Base-by-base conservation (phyloP, 2,113 vertebrate genomes). In the Vulpes vulpes region DNA sequence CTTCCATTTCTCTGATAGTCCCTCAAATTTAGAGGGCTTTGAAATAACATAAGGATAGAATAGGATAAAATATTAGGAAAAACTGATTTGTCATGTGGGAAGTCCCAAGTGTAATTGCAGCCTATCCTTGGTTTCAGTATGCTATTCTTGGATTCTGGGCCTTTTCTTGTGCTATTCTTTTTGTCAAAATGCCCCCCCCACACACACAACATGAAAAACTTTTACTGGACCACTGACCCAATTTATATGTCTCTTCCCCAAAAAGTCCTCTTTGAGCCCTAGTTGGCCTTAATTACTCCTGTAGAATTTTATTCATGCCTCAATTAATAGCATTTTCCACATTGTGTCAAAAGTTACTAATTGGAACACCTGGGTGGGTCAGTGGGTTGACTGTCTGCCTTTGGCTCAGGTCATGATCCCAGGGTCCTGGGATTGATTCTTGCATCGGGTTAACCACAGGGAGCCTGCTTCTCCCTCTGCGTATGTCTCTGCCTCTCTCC, bases 1-100 rank as follows among this genome's bases (percentile, higher is more conserved):
- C 73, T 64, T 93, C 90, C 25, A 43, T 96, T 90, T 62, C n/a
- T 94, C 60, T 71, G 49, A 12, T 51, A 89, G 79, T 20, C 10
- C 1, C 81, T 51, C 9, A 62, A 23, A 64, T 17, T 38, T 64
- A 79, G 73, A 64, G 16, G 17, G 38, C 74, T 86, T 62, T 90
- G 19, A 65, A 22, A 35, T 57, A 55, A 43, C 23, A 11, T 51
- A 12, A 80, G 90, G 49, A 86, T 69, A 23, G 8, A 7, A 76
- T 51, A 81, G 83, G 22, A 15, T 43, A 43, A 43, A 43, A 43
- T 53, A 79, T 4, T n/a, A 27, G 23, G 9, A 14, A 64, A 43
- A 64, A 78, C 10, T 32, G 2, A 25, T 27, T 62, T 55, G 8
- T 51, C 9, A 10, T 10, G 4, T 35, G 20, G 7, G 7, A 59